phyloP scores from a whole-genome alignment of 2,888 invertebrate genomes.

The Tipula vernalis region DNA sequence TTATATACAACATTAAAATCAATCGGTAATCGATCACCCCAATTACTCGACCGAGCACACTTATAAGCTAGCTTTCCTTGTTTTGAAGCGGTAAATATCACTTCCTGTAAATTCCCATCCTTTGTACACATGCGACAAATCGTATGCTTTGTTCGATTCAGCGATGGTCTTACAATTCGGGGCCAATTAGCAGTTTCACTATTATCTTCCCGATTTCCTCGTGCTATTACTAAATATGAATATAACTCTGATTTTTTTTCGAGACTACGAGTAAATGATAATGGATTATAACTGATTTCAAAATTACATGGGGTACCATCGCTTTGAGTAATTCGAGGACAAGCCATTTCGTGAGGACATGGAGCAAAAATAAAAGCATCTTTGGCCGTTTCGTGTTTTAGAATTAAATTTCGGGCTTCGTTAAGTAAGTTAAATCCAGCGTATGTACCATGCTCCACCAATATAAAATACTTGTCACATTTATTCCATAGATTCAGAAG shows the following conservation, averaged over 20 bases:
- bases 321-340: constrained; percentile 52
- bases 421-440: constrained; percentile 70
- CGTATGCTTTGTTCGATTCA: constrained; percentile 55
- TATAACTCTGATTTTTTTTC: constrained; percentile 44
- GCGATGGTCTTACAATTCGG: constrained; percentile 57
- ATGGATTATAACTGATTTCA: constrained; percentile 44
- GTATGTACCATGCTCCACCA: constrained; percentile 73
- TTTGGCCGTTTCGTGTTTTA: constrained; percentile 37
- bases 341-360: constrained; percentile 70
- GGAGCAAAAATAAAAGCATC: constrained; percentile 62
- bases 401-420: constrained; percentile 72
- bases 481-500: constrained; percentile 75
- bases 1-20: not conserved
- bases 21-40: constrained; percentile 72
- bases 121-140: constrained; percentile 68
- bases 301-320: constrained; percentile 71
- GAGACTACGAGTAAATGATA: constrained; percentile 39
- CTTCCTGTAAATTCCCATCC: constrained; percentile 58
- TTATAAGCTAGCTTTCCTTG: constrained; percentile 64
- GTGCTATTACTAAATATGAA: constrained; percentile 70
- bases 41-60: constrained; percentile 58
- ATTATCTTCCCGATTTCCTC: constrained; percentile 44
- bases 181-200: constrained; percentile 52
- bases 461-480: constrained; percentile 65
- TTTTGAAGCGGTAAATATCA: constrained; percentile 61